phyloP scores from a whole-genome alignment of 2,888 invertebrate species.

The Blera fallax region DNA sequence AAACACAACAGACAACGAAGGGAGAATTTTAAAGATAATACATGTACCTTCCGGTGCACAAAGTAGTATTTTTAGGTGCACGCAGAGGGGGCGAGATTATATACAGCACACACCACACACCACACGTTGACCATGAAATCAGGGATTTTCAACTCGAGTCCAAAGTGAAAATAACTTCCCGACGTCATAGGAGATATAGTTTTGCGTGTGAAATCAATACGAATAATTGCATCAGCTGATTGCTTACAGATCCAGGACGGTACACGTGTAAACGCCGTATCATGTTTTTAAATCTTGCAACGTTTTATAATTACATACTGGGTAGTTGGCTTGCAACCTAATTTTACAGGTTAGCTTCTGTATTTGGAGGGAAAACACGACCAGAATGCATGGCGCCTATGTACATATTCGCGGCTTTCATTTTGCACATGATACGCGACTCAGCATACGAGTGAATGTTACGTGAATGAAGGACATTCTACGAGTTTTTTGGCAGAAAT shows the following conservation, averaged over 20 bases:
- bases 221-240: constrained; percentile 47
- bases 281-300: not conserved
- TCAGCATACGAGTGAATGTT: not conserved
- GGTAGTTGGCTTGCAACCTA: not conserved
- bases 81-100: not conserved
- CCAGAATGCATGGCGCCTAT: constrained; percentile 53
- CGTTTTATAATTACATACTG: not conserved
- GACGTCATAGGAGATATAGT: not conserved
- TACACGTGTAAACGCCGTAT: not conserved
- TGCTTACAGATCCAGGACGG: constrained; percentile 18
- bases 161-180: not conserved
- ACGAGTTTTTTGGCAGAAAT: not conserved
- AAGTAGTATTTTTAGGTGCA: constrained; percentile 6
- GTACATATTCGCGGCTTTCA: not conserved
- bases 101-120: not conserved
- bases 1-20: not conserved
- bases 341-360: not conserved
- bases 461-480: constrained; percentile 17
- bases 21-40: not conserved
- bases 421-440: not conserved
- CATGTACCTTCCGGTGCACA: constrained; percentile 9
- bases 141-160: not conserved
- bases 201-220: constrained; percentile 34
- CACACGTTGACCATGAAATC: not conserved
- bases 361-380: constrained; percentile 22